Evolutionary conservation across 2,888 invertebrate genomes (phyloP), one percentile per base, ranked within the genome.

Genomic region (Crocallis elinguaria): DNA sequence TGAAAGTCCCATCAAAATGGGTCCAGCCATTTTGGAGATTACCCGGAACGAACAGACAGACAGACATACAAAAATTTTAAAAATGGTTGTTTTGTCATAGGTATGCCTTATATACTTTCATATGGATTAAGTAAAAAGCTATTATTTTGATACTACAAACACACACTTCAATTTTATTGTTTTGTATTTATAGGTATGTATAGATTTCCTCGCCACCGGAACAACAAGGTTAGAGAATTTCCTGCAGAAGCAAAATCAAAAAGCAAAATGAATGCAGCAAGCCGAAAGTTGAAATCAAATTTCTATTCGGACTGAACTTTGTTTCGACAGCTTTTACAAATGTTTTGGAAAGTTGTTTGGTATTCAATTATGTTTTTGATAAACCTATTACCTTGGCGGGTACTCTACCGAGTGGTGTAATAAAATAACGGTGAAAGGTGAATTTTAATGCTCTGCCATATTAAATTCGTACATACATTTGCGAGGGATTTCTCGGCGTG

Each of bases 241-340:
- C 41, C 49, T 53, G 44, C 39, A 61, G 48, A 60, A 56, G 17
- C 33, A n/a, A n/a, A n/a, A n/a, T n/a, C n/a, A n/a, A n/a, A n/a
- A 60, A 56, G 17, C 33, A 35, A 13, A 39, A 29, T 57, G 66
- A 63, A 69, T 64, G 39, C 60, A 66, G 46, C 58, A 54, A 43
- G 62, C 57, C 39, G 44, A 63, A 73, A 68, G 65, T 72, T 71
- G 49, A 69, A 75, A 74, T 70, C 64, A 71, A 73, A 74, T 74
- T 73, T 68, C 60, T 60, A 67, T 68, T 67, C 50, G 51, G 49
- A 53, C 57, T 49, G 60, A 70, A 73, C 62, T 74, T 75, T 73
- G 71, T 76, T 77, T 71, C 62, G 67, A 73, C 71, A 71, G 66
- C 73, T 53, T 73, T n/a, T 67, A 53, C 65, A 72, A 73, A 74